Conservation (phyloP, 2,888 invertebrate genomes). For the Drepana falcataria region DNA sequence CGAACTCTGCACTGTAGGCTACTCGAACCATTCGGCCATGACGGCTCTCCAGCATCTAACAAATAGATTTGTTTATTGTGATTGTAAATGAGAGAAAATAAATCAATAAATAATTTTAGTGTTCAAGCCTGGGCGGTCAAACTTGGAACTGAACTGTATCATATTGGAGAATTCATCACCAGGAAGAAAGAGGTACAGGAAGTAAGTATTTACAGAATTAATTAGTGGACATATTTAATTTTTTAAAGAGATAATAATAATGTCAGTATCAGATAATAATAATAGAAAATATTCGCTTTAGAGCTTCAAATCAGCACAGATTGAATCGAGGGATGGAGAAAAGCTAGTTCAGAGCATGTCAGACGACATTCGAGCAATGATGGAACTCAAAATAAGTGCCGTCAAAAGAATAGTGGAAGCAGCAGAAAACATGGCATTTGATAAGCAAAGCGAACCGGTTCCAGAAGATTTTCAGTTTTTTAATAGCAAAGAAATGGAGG, state of each 20-base stretch:
- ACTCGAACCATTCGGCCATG: too few relatives aligned
- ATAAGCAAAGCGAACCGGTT: constrained; percentile 71
- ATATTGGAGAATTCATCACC: constrained; percentile 89
- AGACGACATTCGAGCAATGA: constrained; percentile 90
- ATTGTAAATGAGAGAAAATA: too few relatives aligned
- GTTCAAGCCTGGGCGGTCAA: constrained; percentile 91
- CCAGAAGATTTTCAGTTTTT: constrained; percentile 83
- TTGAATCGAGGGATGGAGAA: constrained; percentile 86
- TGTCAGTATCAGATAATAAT: too few relatives aligned
- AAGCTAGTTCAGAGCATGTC: constrained; percentile 90
- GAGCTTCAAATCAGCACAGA: constrained; percentile 88
- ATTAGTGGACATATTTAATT: not conserved
- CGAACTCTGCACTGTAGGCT: too few relatives aligned
- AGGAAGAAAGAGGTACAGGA: constrained; percentile 88
- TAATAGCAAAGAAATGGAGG: constrained; percentile 84
- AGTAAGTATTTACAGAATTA: constrained; percentile 62
- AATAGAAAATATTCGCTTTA: constrained; percentile 35
- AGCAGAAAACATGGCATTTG: constrained; percentile 88
- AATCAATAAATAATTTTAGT: constrained; percentile 52
- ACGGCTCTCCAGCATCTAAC: too few relatives aligned
- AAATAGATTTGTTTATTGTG: too few relatives aligned
- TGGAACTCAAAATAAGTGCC: constrained; percentile 92
- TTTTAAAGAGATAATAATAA: too few relatives aligned
- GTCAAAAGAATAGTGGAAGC: constrained; percentile 93
- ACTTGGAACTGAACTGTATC: constrained; percentile 87